Evolutionary conservation across 2,113 vertebrate species (phyloP), one percentile per base, ranked within the genome.

Genomic region (Heteronetta atricapilla): DNA sequence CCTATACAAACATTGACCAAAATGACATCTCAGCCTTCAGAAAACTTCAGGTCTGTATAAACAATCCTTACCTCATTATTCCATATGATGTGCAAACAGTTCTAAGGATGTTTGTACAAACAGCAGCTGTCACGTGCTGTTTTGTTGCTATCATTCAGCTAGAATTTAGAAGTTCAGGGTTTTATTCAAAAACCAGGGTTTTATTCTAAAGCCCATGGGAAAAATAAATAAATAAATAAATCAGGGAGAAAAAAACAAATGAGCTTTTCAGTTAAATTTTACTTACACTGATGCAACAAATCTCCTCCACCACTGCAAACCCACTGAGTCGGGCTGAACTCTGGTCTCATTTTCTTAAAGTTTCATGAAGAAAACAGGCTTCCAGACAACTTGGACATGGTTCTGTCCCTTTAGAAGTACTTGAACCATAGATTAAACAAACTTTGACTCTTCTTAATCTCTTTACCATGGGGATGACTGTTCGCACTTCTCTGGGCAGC

Each of bases 251-350:
- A 60, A 60, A 3, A 9, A 81, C 25, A 77, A 90, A 68, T 72
- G 48, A 86, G 62, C 76, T 79, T 63, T 90, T 76, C 50, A 50
- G 77, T 92, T 94, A 92, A 87, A 84, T 84, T 95, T 96, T 92
- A 88, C 62, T 90, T 74, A 34, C 14, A 62, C 12, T 79, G 67
- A 76, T 0, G 15, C 70, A 92, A 69, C 25, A 66, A 26, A 76
- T 76, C n/a, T 84, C 44, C 83, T 89, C 69, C 59, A 38, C 28
- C 50, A 40, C 0, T 38, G 59, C 73, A 96, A 93, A 89, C 6
- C 42, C n/a, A 50, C 1, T 0, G 84, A 75, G 59, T 52, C 63
- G 31, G 38, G n/a, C 53, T 92, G 82, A 95, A 93, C 76, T 69
- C 70, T 66, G 36, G 50, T 25, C 92, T 92, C 33, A 33, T 58